phyloP scores from a whole-genome alignment of 2,888 invertebrate genomes.

The Diplolepis rosae region DNA sequence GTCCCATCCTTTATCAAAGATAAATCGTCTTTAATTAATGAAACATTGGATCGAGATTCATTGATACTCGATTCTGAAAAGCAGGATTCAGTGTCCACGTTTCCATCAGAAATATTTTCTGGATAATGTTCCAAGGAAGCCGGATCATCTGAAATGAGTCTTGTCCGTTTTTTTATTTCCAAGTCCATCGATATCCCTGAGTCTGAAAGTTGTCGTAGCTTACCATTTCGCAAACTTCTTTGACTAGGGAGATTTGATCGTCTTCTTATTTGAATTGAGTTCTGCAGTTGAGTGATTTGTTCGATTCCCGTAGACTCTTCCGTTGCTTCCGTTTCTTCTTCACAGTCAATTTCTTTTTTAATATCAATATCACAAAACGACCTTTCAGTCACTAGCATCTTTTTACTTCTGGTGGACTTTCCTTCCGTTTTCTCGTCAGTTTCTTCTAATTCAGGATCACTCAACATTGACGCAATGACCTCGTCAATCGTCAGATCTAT shows the following conservation, averaged over 20 bases:
- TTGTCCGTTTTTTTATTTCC: conserved; percentile 57
- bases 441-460: conserved; percentile 55
- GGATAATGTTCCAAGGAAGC: conserved; percentile 46
- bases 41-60: conserved; percentile 49
- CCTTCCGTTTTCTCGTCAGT: conserved; percentile 54
- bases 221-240: conserved; percentile 80
- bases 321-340: conserved; percentile 50
- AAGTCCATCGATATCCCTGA: conserved; percentile 56
- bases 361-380: conserved; percentile 56
- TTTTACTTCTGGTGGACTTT: conserved; percentile 60
- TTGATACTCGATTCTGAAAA: conserved; percentile 59
- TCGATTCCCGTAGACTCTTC: conserved; percentile 31
- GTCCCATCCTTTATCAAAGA: conserved; percentile 49
- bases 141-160: conserved; percentile 62
- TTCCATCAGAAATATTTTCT: conserved; percentile 55
- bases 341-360: conserved; percentile 61
- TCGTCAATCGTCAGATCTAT: conserved; percentile 70
- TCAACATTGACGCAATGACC: conserved; percentile 68
- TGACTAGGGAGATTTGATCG: conserved; percentile 68
- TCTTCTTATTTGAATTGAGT: conserved; percentile 55
- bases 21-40: conserved; percentile 50
- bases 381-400: conserved; percentile 60
- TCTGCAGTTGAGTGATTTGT: conserved; percentile 45
- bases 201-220: conserved; percentile 77
- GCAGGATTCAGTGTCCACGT: conserved; percentile 57